phyloP scores from a whole-genome alignment of 2,888 invertebrate genomes.

The Tenthredo scrophulariae region DNA sequence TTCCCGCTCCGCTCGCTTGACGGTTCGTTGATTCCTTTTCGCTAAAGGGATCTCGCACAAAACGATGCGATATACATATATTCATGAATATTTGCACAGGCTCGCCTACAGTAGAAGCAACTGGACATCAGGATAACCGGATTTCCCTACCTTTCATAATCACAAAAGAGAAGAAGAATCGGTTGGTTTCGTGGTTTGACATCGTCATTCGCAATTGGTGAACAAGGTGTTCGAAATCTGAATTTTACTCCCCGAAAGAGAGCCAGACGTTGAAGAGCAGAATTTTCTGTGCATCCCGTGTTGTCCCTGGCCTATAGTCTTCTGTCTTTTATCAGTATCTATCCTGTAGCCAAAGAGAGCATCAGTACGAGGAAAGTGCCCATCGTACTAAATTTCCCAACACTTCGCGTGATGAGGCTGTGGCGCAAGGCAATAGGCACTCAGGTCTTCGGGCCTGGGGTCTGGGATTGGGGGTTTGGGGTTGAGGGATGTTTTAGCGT shows the following conservation, averaged over 20 bases:
- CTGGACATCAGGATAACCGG: conserved; percentile 21
- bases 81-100: conserved; percentile 34
- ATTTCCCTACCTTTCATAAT: background rate
- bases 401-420: conserved; percentile 47
- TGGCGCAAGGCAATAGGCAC: conserved; percentile 38
- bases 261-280: background rate
- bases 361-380: conserved; percentile 30
- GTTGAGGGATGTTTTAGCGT: conserved; percentile 12
- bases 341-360: background rate
- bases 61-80: background rate
- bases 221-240: background rate
- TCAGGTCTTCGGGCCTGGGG: conserved; percentile 20
- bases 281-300: background rate
- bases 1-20: background rate
- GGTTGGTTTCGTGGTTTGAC: background rate
- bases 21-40: conserved; percentile 37
- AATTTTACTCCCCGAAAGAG: background rate
- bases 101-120: background rate
- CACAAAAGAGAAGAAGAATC: too few relatives aligned
- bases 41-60: background rate
- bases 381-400: conserved; percentile 50
- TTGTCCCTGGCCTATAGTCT: background rate
- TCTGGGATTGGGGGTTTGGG: conserved; percentile 13
- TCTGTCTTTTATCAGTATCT: background rate
- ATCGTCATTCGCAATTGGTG: background rate